Evolutionary conservation across 2,113 vertebrate genomes (phyloP).

Genomic region (Sceloporus undulatus): DNA sequence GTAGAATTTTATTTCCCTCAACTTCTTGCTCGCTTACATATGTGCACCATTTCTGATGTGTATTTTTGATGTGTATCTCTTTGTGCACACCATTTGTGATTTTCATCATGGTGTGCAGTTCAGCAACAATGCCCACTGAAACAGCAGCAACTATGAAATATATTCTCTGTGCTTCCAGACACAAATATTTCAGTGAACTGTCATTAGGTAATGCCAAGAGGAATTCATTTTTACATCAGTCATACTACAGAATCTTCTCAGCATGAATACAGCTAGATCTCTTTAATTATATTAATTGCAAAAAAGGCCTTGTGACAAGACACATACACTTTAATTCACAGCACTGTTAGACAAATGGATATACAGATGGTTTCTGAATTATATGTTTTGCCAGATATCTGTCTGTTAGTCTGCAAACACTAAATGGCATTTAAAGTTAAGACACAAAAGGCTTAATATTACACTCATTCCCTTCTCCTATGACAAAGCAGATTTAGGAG

Average conservation of each 20-base stretch:
- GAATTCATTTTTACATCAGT: not conserved
- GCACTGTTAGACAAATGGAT: constrained; percentile 4
- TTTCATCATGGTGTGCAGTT: not conserved
- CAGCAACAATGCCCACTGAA: constrained; percentile 13
- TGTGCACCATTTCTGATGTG: no score
- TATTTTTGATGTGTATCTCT: not conserved
- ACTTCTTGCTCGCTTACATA: not conserved
- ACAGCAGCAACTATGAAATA: not conserved
- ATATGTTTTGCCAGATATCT: not conserved
- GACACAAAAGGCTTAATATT: not conserved
- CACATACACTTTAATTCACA: not conserved
- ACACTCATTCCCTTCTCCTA: not conserved
- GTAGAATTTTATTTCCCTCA: not conserved
- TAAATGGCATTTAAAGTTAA: not conserved
- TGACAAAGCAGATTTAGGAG: not conserved
- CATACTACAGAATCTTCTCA: constrained; percentile 6
- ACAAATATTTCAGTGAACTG: constrained; percentile 5
- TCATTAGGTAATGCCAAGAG: not conserved
- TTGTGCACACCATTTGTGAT: not conserved
- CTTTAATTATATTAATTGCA: constrained; percentile 8
- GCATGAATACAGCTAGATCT: not conserved
- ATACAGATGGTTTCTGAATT: constrained; percentile 4
- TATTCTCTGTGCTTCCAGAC: not conserved
- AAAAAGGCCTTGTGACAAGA: constrained; percentile 15
- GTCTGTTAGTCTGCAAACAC: not conserved